Conservation (phyloP, 2,113 vertebrate species). For the Antennarius striatus region DNA sequence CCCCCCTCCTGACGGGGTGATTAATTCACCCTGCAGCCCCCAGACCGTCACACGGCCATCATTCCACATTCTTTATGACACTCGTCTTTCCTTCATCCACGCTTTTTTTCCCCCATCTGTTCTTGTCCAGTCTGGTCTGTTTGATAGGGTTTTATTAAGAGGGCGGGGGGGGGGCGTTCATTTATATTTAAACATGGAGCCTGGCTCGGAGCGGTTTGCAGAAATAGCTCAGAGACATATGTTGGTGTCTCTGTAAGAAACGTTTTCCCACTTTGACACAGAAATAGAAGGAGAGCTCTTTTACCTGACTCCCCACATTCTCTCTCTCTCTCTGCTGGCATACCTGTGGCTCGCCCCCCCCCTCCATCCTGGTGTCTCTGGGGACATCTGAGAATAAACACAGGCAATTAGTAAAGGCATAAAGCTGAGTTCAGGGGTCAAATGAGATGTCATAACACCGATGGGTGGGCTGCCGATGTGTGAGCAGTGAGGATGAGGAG, state of each 20-base stretch:
- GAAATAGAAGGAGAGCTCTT: constrained; percentile 41
- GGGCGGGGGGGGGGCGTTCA: constrained; percentile 27
- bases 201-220: constrained; percentile 45
- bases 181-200: constrained; percentile 64
- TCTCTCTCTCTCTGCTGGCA: not conserved
- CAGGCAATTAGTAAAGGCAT: constrained; percentile 60
- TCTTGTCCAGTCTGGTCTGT: constrained; percentile 40
- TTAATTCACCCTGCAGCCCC: not conserved
- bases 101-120: constrained; percentile 42
- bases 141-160: constrained; percentile 50
- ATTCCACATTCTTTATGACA: constrained; percentile 17
- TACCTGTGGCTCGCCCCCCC: constrained; percentile 50
- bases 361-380: constrained; percentile 31
- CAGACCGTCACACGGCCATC: constrained; percentile 28
- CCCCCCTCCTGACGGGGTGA: too few species aligned
- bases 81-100: constrained; percentile 28
- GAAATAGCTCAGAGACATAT: constrained; percentile 51
- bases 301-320: not conserved
- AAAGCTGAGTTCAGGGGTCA: constrained; percentile 55
- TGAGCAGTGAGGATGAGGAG: constrained; percentile 42
- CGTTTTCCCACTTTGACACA: constrained; percentile 27
- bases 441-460: constrained; percentile 63
- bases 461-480: constrained; percentile 47
- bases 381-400: constrained; percentile 65
- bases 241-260: constrained; percentile 31